phyloP scores from a whole-genome alignment of 2,113 vertebrate species.

The Lophochroa leadbeateri region DNA sequence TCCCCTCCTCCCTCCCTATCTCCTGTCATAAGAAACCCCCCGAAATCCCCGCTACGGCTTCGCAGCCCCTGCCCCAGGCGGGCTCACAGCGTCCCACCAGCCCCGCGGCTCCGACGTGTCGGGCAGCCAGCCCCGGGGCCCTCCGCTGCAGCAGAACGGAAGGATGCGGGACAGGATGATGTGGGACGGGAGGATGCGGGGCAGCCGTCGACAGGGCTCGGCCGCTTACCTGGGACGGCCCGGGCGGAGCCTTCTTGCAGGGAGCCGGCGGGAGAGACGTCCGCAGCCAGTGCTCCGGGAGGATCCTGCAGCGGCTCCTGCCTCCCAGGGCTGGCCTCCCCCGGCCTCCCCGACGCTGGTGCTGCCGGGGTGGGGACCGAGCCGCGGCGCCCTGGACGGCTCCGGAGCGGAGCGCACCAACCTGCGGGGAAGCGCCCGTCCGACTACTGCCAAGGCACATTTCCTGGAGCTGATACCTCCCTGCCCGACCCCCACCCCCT shows the following conservation, averaged over 20 bases:
- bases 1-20: background rate
- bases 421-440: slow-evolving; percentile 36
- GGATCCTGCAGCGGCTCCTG: background rate
- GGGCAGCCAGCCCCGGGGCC: no score
- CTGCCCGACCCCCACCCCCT: slow-evolving; percentile 14
- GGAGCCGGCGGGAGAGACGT: background rate
- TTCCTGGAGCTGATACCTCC: slow-evolving; percentile 44
- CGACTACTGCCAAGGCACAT: slow-evolving; percentile 36
- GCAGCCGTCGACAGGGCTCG: background rate
- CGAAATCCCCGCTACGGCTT: background rate
- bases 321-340: background rate
- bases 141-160: background rate
- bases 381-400: background rate
- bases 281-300: background rate
- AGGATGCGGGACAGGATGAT: background rate
- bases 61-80: background rate
- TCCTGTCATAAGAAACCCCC: background rate
- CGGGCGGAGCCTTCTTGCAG: background rate
- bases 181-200: background rate
- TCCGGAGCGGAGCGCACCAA: background rate
- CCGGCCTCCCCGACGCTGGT: background rate
- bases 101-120: background rate
- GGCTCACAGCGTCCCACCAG: background rate
- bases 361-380: background rate
- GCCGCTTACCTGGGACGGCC: slow-evolving; percentile 22